Base-by-base conservation (phyloP, 2,113 vertebrate species). In the Amphilophus citrinellus region DNA sequence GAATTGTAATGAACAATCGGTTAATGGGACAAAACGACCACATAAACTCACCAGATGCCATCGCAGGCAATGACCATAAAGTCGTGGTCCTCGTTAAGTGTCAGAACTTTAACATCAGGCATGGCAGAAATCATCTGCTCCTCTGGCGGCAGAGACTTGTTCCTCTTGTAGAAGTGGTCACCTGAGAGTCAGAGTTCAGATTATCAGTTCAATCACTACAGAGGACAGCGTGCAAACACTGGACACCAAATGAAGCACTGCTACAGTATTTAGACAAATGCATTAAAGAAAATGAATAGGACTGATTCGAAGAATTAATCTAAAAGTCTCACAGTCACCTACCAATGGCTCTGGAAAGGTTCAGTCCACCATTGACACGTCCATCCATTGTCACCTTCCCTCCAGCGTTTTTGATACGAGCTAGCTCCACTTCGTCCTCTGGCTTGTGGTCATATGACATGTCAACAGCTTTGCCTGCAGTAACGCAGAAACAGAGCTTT, bases 1-100 rank as follows among this genome's bases (percentile, higher is more conserved):
- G 47, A 73, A 56, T 53, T 53, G 6, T 18, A 50, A 50, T 17
- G 50, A 57, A 63, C 15, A 14, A 50, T 27, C 15, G 10, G 11
- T 30, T 32, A 58, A 20, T 10, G 4, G 24, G 17, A 53, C 5
- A 84, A 77, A 60, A 60, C 10, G 14, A 17, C 20, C 9, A 24
- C 32, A 27, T 9, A 56, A 44, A 83, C 92, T 88, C 82, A 99
- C 98, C 98, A 99, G 94, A 99, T 99, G 57, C 98, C 98, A 57
- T 99, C 98, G 18, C 98, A 99, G 65, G 98, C 98, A 27, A 99
- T 98, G 91, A 99, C 97, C 98, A 99, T 99, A 91, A 99, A 99
- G 83, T 99, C 98, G 0, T 99, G 97, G 44, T 98, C 97, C 0
- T 98, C 97, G 0, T 97, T 98, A 83, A 99, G 97, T 10, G 98